These are phyloP conservation scores for Ariolimax columbianus DNA, from an alignment of 2,888 invertebrate species.

Conservation along the genomic window DNA sequence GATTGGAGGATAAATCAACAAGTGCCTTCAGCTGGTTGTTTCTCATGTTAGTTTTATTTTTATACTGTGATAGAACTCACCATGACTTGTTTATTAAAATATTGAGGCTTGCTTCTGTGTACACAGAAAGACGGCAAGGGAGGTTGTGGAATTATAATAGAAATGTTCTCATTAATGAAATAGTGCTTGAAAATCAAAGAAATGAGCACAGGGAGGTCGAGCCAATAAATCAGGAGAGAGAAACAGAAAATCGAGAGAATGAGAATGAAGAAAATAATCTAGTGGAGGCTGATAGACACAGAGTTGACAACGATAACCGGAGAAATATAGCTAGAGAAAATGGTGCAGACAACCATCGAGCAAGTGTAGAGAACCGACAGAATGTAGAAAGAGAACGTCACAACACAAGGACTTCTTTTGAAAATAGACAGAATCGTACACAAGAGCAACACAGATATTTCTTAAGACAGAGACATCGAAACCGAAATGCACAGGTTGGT, in stretches of 20 bases:
- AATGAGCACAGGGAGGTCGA: slow-evolving; percentile 41
- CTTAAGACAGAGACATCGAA: slow-evolving; percentile 37
- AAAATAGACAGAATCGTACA: slow-evolving; percentile 43
- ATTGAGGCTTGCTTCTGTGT: background rate
- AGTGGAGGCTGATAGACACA: slow-evolving; percentile 59
- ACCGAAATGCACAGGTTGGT: background rate
- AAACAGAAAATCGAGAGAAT: slow-evolving; percentile 58
- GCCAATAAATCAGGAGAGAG: slow-evolving; percentile 49
- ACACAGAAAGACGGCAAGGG: background rate
- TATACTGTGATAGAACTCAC: slow-evolving; percentile 53
- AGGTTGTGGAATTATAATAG: slow-evolving; percentile 13
- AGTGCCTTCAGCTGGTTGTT: slow-evolving; percentile 57
- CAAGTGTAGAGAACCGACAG: slow-evolving; percentile 44
- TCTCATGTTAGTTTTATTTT: slow-evolving; percentile 41
- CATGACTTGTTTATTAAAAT: slow-evolving; percentile 27
- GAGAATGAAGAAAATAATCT: slow-evolving; percentile 60
- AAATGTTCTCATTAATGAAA: slow-evolving; percentile 17
- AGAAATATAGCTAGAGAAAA: slow-evolving; percentile 53
- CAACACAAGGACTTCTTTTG: slow-evolving; percentile 40
- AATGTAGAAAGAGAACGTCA: slow-evolving; percentile 50
- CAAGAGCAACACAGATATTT: slow-evolving; percentile 48
- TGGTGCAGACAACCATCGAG: slow-evolving; percentile 44
- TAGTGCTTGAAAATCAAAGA: slow-evolving; percentile 38
- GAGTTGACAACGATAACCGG: slow-evolving; percentile 54
- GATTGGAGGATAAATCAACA: slow-evolving; percentile 54